Evolutionary conservation across 1,140 invertebrate species (phyloP).

Genomic region (Brachionus koreanus): DNA sequence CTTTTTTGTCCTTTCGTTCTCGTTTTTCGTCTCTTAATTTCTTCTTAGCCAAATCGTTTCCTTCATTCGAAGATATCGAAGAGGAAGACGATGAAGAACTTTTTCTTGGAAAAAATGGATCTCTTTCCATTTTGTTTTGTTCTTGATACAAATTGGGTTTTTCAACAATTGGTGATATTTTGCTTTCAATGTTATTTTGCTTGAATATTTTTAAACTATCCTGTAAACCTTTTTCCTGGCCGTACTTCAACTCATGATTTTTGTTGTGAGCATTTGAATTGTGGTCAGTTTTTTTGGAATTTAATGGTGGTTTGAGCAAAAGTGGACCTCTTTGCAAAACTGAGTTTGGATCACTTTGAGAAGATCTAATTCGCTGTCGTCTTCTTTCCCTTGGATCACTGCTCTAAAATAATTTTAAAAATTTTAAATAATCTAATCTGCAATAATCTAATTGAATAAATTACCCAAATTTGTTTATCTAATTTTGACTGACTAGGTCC

Average conservation of each 20-base stretch:
- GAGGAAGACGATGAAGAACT: conserved; percentile 24
- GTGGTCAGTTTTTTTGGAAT: conserved; percentile 4
- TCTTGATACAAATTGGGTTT: background rate
- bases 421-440: background rate
- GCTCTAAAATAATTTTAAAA: background rate
- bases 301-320: background rate
- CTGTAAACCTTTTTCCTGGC: background rate
- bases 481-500: background rate
- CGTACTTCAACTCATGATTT: background rate
- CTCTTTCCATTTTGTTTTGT: conserved; percentile 4
- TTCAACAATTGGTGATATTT: background rate
- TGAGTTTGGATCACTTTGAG: conserved; percentile 1
- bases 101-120: conserved; percentile 28
- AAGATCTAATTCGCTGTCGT: background rate
- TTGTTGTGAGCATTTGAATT: background rate
- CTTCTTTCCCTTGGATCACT: conserved; percentile 20
- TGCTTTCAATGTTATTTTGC: conserved; percentile 14
- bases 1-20: conserved; percentile 34
- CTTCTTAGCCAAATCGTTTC: background rate
- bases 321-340: background rate
- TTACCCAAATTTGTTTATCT: background rate
- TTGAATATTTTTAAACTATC: conserved; percentile 38
- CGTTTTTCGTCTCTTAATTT: conserved; percentile 6
- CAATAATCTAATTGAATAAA: background rate
- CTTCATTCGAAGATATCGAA: background rate